Conservation (phyloP, 2,113 vertebrate genomes). For the Corythoichthys haematopterus region DNA sequence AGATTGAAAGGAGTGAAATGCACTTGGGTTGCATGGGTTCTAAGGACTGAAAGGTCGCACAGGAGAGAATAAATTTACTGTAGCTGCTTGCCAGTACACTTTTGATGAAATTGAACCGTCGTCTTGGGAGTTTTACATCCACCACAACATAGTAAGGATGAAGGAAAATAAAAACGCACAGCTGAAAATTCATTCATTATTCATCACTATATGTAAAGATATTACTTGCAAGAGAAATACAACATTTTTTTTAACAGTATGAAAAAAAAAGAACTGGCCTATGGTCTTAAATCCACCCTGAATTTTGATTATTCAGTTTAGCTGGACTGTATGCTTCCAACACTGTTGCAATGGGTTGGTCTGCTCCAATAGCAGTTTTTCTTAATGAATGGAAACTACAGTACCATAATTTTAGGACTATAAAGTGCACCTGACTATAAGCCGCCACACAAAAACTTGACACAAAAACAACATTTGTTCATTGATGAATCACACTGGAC, state of each 20-base stretch:
- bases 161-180: neutral
- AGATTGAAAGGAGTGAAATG: constrained; percentile 32
- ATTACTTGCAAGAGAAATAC: neutral
- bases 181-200: constrained; percentile 7
- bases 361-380: no score
- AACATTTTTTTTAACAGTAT: neutral
- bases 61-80: constrained; percentile 21
- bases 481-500: no score
- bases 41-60: constrained; percentile 19
- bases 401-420: no score
- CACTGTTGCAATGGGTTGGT: neutral
- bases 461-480: no score
- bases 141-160: constrained; percentile 1
- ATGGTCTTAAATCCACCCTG: neutral
- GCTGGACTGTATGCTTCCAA: neutral
- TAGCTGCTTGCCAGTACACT: constrained; percentile 29
- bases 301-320: neutral
- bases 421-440: no score
- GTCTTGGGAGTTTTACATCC: constrained; percentile 48
- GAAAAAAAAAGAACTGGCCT: neutral
- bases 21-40: constrained; percentile 22
- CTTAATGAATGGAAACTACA: neutral
- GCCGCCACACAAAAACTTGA: no score
- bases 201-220: neutral
- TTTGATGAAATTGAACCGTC: constrained; percentile 46